Percentiles rank a stretch among this genome's conserved stretches.
These are phyloP conservation scores for Condylura cristata DNA, from an alignment of 2,113 vertebrate genomes.

Conservation along the genomic window DNA sequence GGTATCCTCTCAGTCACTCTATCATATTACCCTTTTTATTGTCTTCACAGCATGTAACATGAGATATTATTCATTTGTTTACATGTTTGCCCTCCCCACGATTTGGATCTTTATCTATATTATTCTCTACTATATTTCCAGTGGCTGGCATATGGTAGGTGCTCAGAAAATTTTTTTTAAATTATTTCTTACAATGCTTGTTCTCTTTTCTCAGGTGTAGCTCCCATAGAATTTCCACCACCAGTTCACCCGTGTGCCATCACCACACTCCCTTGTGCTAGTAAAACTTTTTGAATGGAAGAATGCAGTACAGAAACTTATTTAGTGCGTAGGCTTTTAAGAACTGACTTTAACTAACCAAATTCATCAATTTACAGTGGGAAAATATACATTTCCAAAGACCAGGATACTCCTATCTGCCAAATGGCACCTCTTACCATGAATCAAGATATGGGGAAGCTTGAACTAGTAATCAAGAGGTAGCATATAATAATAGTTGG, in stretches of 20 bases:
- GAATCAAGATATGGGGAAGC: slow-evolving; percentile 42
- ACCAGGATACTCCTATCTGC: background rate
- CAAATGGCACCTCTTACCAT: background rate
- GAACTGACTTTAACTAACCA: background rate
- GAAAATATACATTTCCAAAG: slow-evolving; percentile 6
- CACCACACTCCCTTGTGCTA: no score
- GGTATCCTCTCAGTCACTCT: background rate
- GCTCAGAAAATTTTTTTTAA: slow-evolving; percentile 18
- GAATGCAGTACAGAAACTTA: background rate
- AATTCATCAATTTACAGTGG: slow-evolving; percentile 42
- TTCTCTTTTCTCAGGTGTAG: no score
- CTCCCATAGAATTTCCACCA: no score
- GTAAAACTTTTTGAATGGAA: slow-evolving; percentile 28
- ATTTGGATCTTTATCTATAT: background rate
- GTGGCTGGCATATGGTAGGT: background rate
- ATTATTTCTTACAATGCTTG: no score
- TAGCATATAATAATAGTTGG: background rate
- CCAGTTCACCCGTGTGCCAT: no score
- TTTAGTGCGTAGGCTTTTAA: background rate
- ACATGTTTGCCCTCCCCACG: background rate
- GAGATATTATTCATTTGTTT: background rate
- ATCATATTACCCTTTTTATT: background rate
- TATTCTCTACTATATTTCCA: slow-evolving; percentile 25
- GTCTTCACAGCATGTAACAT: background rate
- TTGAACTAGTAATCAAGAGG: slow-evolving; percentile 32